Evolutionary conservation across 2,113 vertebrate species (phyloP), one percentile per base, ranked within the genome.

Genomic region (Perccottus glenii): DNA sequence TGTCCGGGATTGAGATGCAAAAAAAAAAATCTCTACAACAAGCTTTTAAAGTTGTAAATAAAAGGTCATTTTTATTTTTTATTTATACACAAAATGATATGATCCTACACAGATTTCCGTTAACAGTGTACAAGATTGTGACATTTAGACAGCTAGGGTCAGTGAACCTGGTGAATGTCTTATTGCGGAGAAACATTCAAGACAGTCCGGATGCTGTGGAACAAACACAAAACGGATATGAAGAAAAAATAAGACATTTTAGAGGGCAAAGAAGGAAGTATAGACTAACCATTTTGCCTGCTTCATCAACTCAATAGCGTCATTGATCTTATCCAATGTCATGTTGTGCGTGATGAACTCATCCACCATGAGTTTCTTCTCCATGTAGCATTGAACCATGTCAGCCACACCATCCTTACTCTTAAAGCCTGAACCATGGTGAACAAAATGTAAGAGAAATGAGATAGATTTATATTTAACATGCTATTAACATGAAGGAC

Each of bases 171-270:
- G 19, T 27, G 19, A n/a, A 14, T 5, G 15, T 19, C 33, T 85
- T 64, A 90, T 27, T 88, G 49, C 15, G 78, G 64, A 62, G 91
- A 94, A 68, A 94, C 32, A 38, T 78, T 94, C 16, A 97, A 69
- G 62, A 98, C 92, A 0, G 89, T 86, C 75, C 96, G 93, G 88
- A 98, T 94, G 83, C 96, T 98, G 88, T 51, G 87, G 62, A 90
- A 76, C 33, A 77, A 71, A 83, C 65, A 15, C 0, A 46, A 47
- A 43, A 35, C 50, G 4, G 5, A 46, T 6, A 56, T 7, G 58
- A 11, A 4, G 35, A 0, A 64, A 12, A 9, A 60, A 8, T 43
- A 59, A 4, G 15, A 48, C 36, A 62, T 7, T 5, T 43, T 11
- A 43, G 1, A 6, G 3, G 11, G 35, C 12, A 55, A 55, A 55